Evolutionary conservation across 2,797 vertebrate genomes (phyloP).

Genomic region (Rachycentron canadum): DNA sequence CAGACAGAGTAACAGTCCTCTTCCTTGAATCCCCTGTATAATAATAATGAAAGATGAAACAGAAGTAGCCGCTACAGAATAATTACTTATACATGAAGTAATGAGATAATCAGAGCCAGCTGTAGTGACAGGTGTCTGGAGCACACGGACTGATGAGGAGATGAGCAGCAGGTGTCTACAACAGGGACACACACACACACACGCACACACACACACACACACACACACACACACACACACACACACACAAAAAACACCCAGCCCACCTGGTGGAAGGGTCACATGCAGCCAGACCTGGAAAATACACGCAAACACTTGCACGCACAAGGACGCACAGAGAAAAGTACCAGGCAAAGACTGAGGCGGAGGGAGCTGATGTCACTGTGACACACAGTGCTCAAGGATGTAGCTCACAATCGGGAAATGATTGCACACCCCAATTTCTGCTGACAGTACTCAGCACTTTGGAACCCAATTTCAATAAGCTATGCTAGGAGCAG

Average conservation of each 20-base stretch:
- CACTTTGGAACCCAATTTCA: constrained; percentile 58
- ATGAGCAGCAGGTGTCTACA: constrained; percentile 43
- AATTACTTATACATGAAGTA: constrained; percentile 38
- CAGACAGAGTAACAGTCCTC: neutral
- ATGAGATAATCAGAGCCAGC: constrained; percentile 46
- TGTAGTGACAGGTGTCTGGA: constrained; percentile 51
- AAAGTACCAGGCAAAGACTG: neutral
- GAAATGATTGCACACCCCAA: constrained; percentile 71
- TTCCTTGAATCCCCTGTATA: constrained; percentile 3
- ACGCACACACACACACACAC: too few relatives aligned
- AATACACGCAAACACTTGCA: neutral
- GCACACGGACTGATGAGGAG: constrained; percentile 20
- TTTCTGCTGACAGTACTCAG: constrained; percentile 57
- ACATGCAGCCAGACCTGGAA: constrained; percentile 1
- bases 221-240: constrained; percentile 5
- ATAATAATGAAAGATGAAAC: constrained; percentile 9
- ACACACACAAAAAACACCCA: too few relatives aligned
- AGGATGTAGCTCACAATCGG: constrained; percentile 52
- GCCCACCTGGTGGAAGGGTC: constrained; percentile 48
- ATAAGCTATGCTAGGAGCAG: constrained; percentile 58
- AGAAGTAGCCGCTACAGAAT: constrained; percentile 10
- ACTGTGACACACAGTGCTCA: constrained; percentile 7
- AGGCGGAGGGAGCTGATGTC: constrained; percentile 14
- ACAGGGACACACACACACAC: neutral
- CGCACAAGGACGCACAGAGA: constrained; percentile 2